Evolutionary conservation across 2,113 vertebrate genomes (phyloP), one percentile per base, ranked within the genome.

Genomic region (Montifringilla adamsi): DNA sequence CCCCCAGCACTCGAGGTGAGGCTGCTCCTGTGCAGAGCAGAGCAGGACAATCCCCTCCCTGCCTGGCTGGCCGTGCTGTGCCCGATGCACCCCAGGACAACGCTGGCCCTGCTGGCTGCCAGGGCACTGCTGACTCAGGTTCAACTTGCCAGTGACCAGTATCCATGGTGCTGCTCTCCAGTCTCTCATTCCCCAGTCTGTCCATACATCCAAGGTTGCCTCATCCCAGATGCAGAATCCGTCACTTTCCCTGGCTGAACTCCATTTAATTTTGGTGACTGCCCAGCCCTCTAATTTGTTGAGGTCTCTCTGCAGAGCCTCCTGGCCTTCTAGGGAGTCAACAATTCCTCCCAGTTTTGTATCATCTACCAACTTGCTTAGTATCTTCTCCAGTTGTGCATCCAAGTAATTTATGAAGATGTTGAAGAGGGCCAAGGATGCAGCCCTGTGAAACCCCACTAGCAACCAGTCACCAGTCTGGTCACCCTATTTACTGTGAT

Each of bases 1-100:
- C 24, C 0, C 64, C 0, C 24, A 15, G 15, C 0, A 35, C 31
- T 60, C 1, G 0, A 52, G 56, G 15, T 52, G 46, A 83, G 55
- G 55, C 44, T 2, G 4, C n/a, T 19, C 23, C 24, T 37, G 35
- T 1, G 2, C 43, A 49, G 66, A 49, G 53, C 64, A 59, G 23
- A 24, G 19, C 1, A 1, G 55, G 31, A 60, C 66, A 70, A n/a
- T 30, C 53, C 44, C 15, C 26, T 50, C 55, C 55, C 46, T 50
- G 31, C 31, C 46, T 0, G 0, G 37, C 24, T 69, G 79, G 28
- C 0, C 1, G 41, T 33, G 30, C 35, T 41, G 53, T 14, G 30
- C 28, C 64, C 41, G 64, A 41, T 59, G 30, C 15, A 1, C 14
- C 35, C 23, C 30, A 23, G 53, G 35, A 50, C 44, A 69, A 2